Percentiles rank a stretch among this genome's conserved stretches.
Conservation (phyloP, 1,140 invertebrate genomes). For the Vollenhovia emeryi region DNA sequence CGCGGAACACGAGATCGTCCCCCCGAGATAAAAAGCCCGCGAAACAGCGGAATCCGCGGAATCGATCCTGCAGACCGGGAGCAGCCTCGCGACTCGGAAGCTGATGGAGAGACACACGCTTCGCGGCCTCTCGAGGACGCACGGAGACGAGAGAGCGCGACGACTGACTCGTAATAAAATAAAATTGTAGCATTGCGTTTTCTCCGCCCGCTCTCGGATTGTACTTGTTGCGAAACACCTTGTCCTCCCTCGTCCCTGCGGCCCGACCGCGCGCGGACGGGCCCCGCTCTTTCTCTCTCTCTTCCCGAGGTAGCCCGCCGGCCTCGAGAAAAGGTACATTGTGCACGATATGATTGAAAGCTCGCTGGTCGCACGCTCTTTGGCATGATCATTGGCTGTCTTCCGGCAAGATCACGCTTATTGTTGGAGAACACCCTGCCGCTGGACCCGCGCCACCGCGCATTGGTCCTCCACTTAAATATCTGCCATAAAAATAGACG, state of each 20-base stretch:
- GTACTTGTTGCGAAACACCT: conserved; percentile 66
- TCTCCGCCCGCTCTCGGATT: conserved; percentile 57
- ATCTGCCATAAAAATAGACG: conserved; percentile 81
- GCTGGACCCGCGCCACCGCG: conserved; percentile 66
- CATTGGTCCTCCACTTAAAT: conserved; percentile 68
- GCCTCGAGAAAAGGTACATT: conserved; percentile 61
- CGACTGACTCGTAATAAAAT: conserved; percentile 74
- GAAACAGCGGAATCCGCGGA: neutral
- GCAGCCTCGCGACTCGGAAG: neutral
- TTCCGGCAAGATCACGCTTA: conserved; percentile 72
- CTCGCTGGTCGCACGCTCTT: conserved; percentile 69
- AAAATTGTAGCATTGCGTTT: conserved; percentile 68
- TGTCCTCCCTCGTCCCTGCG: neutral
- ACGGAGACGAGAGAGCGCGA: conserved; percentile 65
- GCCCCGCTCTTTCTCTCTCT: neutral
- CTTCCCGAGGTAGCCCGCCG: neutral
- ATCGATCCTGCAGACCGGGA: too few species aligned
- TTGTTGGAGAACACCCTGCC: conserved; percentile 69
- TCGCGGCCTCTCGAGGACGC: neutral
- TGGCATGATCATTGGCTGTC: conserved; percentile 74
- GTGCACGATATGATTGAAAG: conserved; percentile 73
- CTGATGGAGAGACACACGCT: neutral
- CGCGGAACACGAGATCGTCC: neutral
- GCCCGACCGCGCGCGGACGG: neutral
- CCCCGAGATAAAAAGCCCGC: neutral